These are phyloP conservation scores for Aphyosemion australe DNA, from an alignment of 2,113 vertebrate species.

Conservation along the genomic window DNA sequence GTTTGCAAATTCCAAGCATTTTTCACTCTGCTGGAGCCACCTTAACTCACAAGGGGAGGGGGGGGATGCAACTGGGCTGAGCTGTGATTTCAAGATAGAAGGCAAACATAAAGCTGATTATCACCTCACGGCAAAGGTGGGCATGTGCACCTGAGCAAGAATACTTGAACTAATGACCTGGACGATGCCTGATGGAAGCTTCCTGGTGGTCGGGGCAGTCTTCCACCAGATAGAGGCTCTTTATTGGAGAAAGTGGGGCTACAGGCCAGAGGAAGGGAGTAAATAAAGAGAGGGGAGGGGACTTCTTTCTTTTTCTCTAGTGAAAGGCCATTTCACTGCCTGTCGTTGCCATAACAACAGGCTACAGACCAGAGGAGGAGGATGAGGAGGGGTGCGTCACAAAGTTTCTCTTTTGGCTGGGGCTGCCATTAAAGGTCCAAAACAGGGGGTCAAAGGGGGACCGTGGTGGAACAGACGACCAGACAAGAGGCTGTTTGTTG, in stretches of 20 bases:
- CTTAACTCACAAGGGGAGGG: constrained; percentile 61
- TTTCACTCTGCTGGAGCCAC: constrained; percentile 72
- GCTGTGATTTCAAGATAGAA: constrained; percentile 56
- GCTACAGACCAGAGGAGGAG: constrained; percentile 53
- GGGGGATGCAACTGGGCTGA: constrained; percentile 55
- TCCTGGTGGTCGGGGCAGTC: constrained; percentile 34
- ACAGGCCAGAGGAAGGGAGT: constrained; percentile 63
- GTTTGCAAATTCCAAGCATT: constrained; percentile 80
- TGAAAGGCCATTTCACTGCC: constrained; percentile 79
- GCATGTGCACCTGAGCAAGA: constrained; percentile 18
- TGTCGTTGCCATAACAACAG: constrained; percentile 76
- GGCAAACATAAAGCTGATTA: constrained; percentile 49
- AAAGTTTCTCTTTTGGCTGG: constrained; percentile 68
- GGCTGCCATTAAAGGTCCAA: constrained; percentile 35
- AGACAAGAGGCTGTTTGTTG: constrained; percentile 41
- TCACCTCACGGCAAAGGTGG: background rate
- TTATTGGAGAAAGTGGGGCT: constrained; percentile 66
- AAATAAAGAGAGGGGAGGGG: constrained; percentile 43
- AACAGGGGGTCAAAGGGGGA: background rate
- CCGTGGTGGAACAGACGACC: constrained; percentile 10
- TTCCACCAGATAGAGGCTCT: constrained; percentile 53
- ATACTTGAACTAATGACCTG: constrained; percentile 35
- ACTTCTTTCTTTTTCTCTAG: constrained; percentile 31
- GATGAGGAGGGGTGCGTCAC: constrained; percentile 61
- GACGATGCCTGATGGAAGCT: constrained; percentile 23